These are phyloP conservation scores for Psylliodes chrysocephalus DNA, from an alignment of 2,888 invertebrate species.

Conservation along the genomic window DNA sequence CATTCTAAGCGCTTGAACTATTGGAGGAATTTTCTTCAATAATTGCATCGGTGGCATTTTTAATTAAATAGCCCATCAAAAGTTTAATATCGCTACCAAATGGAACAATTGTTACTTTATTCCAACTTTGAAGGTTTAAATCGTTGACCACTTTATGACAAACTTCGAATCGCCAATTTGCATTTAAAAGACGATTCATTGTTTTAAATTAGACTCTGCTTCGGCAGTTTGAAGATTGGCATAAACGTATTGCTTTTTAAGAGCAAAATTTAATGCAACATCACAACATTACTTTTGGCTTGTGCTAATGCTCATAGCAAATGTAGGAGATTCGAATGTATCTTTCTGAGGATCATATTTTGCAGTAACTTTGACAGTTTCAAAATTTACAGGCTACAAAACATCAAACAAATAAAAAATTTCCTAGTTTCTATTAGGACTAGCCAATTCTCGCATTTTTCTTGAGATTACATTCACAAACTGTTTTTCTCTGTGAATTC, in stretches of 20 bases:
- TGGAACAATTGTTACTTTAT: background rate
- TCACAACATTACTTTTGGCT: background rate
- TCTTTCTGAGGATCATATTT: constrained; percentile 35
- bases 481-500: constrained; percentile 30
- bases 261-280: background rate
- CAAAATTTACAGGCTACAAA: constrained; percentile 33
- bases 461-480: constrained; percentile 32
- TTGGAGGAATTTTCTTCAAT: constrained; percentile 37
- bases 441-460: constrained; percentile 40
- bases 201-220: background rate
- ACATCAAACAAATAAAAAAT: constrained; percentile 18
- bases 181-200: background rate
- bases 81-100: background rate
- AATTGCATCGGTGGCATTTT: background rate
- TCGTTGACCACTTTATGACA: background rate
- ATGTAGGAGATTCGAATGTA: background rate
- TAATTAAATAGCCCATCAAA: background rate
- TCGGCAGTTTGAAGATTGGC: background rate
- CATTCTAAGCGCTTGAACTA: constrained; percentile 39
- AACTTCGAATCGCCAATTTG: background rate
- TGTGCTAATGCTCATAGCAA: background rate
- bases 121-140: background rate
- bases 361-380: constrained; percentile 32
- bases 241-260: background rate
- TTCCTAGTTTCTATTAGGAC: constrained; percentile 29